These are phyloP conservation scores for Uloborus plumipes DNA, from an alignment of 2,888 invertebrate species.

Conservation along the genomic window DNA sequence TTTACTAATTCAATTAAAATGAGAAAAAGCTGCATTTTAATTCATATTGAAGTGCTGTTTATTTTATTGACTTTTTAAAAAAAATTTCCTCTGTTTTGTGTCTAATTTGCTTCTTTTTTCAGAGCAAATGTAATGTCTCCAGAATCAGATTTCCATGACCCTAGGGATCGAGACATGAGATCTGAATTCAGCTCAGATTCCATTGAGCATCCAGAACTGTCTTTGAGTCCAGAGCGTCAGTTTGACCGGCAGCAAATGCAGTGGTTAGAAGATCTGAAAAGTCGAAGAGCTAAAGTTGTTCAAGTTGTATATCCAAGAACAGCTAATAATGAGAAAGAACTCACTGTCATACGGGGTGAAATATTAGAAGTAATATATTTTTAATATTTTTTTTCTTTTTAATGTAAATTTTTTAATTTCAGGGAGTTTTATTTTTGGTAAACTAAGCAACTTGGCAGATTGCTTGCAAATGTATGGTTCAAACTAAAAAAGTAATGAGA, in stretches of 20 bases:
- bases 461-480: background rate
- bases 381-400: background rate
- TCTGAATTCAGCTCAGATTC: constrained; percentile 74
- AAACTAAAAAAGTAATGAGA: no score
- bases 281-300: constrained; percentile 83
- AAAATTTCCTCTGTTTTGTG: no score
- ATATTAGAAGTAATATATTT: constrained; percentile 85
- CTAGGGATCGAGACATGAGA: constrained; percentile 54
- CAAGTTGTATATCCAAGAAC: constrained; percentile 96
- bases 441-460: background rate
- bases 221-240: constrained; percentile 48
- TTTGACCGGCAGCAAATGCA: constrained; percentile 70
- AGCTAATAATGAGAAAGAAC: constrained; percentile 97
- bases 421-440: background rate
- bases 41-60: no score
- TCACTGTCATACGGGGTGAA: constrained; percentile 89
- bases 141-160: constrained; percentile 54
- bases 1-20: no score
- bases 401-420: background rate
- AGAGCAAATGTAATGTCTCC: constrained; percentile 46
- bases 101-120: constrained; percentile 4
- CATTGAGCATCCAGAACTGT: constrained; percentile 74
- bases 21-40: no score
- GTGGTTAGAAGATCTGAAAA: constrained; percentile 83
- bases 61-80: no score